Evolutionary conservation across 2,113 vertebrate species (phyloP), one percentile per base, ranked within the genome.

Genomic region (Paraplagusia blochii): DNA sequence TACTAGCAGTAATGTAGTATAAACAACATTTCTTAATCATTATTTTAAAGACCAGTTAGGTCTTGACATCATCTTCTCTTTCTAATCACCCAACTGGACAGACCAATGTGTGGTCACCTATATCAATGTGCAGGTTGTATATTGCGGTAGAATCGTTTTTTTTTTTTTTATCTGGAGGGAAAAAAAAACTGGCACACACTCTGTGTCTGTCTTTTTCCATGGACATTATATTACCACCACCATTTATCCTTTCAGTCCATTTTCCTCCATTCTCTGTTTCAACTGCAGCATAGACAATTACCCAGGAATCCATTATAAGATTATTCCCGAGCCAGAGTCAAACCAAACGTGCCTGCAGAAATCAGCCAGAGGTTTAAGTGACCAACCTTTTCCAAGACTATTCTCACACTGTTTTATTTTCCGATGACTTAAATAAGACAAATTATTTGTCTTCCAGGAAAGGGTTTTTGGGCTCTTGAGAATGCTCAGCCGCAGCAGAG

Each of bases 231-330:
- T 63, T 74, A 43, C 50, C 38, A 44, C 66, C 57, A 53, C 68
- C 50, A 38, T 58, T 58, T 56, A 72, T 62, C 69, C 50, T 68
- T 59, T 79, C 53, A 58, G 63, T 71, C 71, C 65, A 77, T 81
- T 77, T 83, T 76, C 65, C 55, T 65, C 52, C 70, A 43, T 69
- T 80, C 79, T 74, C 63, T 66, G 58, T 75, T 79, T 77, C 68
- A 66, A 49, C 78, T 75, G 67, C 69, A 76, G 76, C 76, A 52
- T 43, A 69, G 62, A 75, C 81, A 79, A 84, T 84, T 84, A 84
- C 74, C 52, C 76, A 78, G 76, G 79, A 87, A 85, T 83, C 76
- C 78, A 17, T 82, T 87, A 81, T 80, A 81, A 73, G 67, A 68
- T 68, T 69, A 66, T 80, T 80, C 66, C 67, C 76, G 72, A 66